phyloP scores from a whole-genome alignment of 92 coral and sea anemone genomes.

The Umimayanthus kanabou region DNA sequence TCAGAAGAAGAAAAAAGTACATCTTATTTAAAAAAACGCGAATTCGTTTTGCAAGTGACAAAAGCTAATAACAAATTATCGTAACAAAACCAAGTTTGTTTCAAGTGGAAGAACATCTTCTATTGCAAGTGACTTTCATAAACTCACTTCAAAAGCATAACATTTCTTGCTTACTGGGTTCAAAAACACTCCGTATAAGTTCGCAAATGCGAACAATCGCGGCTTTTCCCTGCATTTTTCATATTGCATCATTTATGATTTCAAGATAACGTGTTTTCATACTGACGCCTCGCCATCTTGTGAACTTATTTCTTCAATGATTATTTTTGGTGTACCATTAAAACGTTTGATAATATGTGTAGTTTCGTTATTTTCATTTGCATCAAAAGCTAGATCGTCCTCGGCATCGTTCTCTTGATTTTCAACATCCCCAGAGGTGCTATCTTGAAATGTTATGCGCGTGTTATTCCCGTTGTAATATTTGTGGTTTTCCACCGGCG shows the following conservation, averaged over 20 bases:
- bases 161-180: neutral
- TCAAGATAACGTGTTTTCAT: neutral
- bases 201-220: neutral
- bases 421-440: constrained; percentile 20
- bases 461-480: constrained; percentile 21
- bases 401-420: constrained; percentile 10
- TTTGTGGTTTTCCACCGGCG: constrained; percentile 4
- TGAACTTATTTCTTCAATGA: constrained; percentile 73
- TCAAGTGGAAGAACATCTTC: constrained; percentile 9
- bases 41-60: constrained; percentile 19
- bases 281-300: constrained; percentile 46
- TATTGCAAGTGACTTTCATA: neutral
- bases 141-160: neutral
- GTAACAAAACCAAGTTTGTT: constrained; percentile 32
- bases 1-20: constrained; percentile 12
- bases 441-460: neutral
- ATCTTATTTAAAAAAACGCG: constrained; percentile 24
- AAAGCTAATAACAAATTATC: constrained; percentile 32
- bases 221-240: neutral
- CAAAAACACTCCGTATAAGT: neutral
- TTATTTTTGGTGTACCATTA: constrained; percentile 72
- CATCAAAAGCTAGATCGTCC: constrained; percentile 4
- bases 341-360: neutral
- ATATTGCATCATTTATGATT: neutral
- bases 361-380: constrained; percentile 9